Evolutionary conservation across 2,888 invertebrate species (phyloP).

Genomic region (Brachycybe producta): DNA sequence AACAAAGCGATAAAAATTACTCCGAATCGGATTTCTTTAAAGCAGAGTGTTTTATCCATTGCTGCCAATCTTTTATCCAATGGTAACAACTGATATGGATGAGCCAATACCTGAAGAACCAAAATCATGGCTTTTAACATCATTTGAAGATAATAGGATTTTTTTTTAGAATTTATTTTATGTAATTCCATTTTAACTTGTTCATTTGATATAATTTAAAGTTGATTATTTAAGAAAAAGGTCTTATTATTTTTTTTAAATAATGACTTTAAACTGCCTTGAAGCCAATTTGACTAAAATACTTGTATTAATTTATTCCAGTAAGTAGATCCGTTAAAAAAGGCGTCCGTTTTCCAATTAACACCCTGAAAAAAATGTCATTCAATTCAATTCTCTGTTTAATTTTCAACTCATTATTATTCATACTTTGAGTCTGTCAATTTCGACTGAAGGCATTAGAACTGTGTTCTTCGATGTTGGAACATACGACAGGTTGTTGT

Average conservation of each 20-base stretch:
- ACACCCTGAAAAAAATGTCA: conserved; percentile 17
- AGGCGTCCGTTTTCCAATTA: conserved; percentile 23
- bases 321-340: conserved; percentile 19
- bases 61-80: conserved; percentile 21
- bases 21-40: conserved; percentile 23
- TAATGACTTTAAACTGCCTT: no score
- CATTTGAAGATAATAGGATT: background rate
- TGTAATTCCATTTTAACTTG: no score
- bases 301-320: conserved; percentile 21
- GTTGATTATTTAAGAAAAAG: no score
- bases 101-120: background rate
- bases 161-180: no score
- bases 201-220: no score
- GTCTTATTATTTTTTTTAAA: no score
- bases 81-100: conserved; percentile 21
- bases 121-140: background rate
- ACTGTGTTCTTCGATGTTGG: conserved; percentile 20
- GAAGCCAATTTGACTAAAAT: no score
- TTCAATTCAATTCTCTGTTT: no score
- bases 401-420: no score
- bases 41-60: conserved; percentile 23
- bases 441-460: conserved; percentile 25
- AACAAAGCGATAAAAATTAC: conserved; percentile 17
- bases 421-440: conserved; percentile 20
- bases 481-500: background rate